Conservation (phyloP, 2,797 vertebrate species). For the Rhincodon typus region DNA sequence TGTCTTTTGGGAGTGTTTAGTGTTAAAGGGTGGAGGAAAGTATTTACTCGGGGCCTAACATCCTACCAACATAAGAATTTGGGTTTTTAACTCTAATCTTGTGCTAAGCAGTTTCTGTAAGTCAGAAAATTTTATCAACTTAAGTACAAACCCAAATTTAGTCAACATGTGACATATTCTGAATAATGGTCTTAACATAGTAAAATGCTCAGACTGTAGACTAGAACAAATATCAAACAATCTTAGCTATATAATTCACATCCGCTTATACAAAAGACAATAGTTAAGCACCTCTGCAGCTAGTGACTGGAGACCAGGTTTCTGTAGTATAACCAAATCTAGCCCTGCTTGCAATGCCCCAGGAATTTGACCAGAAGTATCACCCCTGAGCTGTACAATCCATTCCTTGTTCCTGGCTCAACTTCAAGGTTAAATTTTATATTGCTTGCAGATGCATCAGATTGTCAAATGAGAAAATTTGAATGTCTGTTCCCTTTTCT, state of each 20-base stretch:
- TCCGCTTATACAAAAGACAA: not conserved
- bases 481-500: not conserved
- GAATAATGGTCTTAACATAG: not conserved
- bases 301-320: not conserved
- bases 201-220: not conserved
- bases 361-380: not conserved
- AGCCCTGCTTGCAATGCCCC: not conserved
- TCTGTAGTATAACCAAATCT: not conserved
- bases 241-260: not conserved
- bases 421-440: not conserved
- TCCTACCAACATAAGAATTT: too few relatives aligned
- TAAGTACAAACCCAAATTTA: not conserved
- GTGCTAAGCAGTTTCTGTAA: too few relatives aligned
- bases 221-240: not conserved
- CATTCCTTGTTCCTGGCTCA: not conserved
- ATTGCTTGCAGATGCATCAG: not conserved
- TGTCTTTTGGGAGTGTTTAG: not conserved
- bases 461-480: not conserved
- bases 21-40: too few relatives aligned
- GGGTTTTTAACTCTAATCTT: too few relatives aligned
- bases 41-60: too few relatives aligned
- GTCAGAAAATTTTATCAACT: too few relatives aligned
- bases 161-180: not conserved
- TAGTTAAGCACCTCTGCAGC: not conserved
- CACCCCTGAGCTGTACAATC: not conserved